Evolutionary conservation across 1,140 invertebrate species (phyloP).

Genomic region (Bombus difficillimus): DNA sequence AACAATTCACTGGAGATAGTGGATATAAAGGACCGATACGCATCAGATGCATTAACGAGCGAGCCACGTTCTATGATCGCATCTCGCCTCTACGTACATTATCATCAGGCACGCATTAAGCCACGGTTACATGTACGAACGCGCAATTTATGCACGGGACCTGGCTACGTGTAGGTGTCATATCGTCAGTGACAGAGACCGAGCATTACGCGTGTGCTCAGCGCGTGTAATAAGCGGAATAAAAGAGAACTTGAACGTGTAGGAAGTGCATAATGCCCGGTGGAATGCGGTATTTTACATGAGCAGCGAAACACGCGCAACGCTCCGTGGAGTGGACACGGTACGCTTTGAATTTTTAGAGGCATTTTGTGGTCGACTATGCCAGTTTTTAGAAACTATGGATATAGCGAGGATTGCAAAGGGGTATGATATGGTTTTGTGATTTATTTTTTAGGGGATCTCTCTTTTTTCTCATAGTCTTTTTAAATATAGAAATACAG

Average conservation of each 20-base stretch:
- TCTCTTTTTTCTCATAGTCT: rapidly evolving
- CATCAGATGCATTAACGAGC: constrained; percentile 50
- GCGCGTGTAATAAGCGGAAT: background rate
- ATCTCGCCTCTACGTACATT: constrained; percentile 11
- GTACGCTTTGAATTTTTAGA: background rate
- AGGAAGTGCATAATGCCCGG: background rate
- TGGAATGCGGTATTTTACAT: background rate
- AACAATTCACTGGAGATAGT: constrained; percentile 15
- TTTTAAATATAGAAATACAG: background rate
- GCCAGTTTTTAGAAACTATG: background rate
- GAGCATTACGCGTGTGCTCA: background rate
- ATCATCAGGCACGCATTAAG: background rate
- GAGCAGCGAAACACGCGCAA: background rate
- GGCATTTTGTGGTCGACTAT: background rate
- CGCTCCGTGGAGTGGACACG: background rate
- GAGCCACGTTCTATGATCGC: constrained; percentile 32
- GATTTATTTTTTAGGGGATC: background rate
- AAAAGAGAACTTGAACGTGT: background rate
- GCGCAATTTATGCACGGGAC: background rate
- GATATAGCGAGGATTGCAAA: background rate
- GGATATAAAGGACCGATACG: background rate
- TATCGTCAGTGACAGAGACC: background rate
- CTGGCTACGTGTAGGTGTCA: background rate
- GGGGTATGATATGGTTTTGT: background rate
- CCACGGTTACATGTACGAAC: constrained; percentile 1